Evolutionary conservation across 2,797 vertebrate species (phyloP).

Genomic region (Morelia viridis): DNA sequence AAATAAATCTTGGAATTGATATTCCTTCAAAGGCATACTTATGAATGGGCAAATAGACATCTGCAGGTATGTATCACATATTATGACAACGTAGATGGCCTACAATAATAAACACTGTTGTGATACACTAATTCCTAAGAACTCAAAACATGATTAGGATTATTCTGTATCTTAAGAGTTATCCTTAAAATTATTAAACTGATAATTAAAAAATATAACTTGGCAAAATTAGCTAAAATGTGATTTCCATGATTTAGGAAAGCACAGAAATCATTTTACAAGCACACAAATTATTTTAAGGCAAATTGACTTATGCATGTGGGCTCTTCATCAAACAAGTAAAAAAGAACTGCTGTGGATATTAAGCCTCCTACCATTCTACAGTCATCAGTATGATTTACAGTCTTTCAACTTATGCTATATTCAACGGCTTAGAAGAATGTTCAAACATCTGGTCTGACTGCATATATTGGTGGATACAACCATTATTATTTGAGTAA

Average conservation of each 20-base stretch:
- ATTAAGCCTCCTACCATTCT: background rate
- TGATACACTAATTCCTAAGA: background rate
- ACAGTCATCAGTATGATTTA: background rate
- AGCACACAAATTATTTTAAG: background rate
- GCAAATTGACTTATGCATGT: background rate
- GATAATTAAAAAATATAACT: no score
- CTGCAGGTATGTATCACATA: background rate
- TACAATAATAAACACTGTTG: background rate
- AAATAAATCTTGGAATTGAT: background rate
- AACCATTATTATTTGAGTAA: background rate
- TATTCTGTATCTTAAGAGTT: background rate
- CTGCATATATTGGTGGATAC: no score
- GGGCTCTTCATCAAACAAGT: background rate
- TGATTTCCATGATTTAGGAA: background rate
- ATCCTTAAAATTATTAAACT: background rate
- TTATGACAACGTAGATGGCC: background rate
- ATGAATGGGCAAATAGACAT: background rate
- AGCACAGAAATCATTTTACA: background rate
- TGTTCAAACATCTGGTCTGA: background rate
- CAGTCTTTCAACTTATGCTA: background rate
- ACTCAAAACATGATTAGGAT: background rate
- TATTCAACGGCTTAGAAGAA: background rate
- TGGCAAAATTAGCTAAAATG: background rate
- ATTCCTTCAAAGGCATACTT: background rate
- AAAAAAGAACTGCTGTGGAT: background rate